Evolutionary conservation across 2,888 invertebrate genomes (phyloP), one percentile per base, ranked within the genome.

Genomic region (Melitaea athalia): DNA sequence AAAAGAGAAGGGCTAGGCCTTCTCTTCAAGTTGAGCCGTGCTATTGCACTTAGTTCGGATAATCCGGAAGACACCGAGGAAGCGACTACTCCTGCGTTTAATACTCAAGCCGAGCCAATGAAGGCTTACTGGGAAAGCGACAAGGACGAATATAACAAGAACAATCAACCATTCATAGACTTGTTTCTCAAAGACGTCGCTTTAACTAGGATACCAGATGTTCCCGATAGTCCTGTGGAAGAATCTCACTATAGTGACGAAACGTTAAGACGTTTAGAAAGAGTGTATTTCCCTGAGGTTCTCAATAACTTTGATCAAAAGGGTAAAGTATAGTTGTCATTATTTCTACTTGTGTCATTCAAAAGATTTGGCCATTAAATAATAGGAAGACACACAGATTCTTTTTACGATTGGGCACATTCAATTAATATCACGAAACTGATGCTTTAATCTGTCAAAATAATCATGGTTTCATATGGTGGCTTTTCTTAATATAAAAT

Each of bases 41-140:
- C 80, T 70, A 69, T 85, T 69, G 76, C 82, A 63, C 81, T 83
- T 72, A 83, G 79, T 74, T 83, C 85, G 69, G 84, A 85, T 15
- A 68, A 81, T 15, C 81, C 85, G 63, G 86, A 87, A 68, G 78
- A 77, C 49, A 75, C 84, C 5, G 84, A 85, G 70, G 79, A 81
- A 72, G 68, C 71, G 63, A 67, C 71, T 69, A 70, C 78, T 64
- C 70, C 79, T 42, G 73, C 77, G 49, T 74, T 71, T 64, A 76
- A 81, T 64, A 74, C 78, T 69, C 78, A 83, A 79, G 78, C 78
- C 72, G 86, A 87, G 77, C 89, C 89, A 88, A 89, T 88, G 89
- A 85, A 81, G 83, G 88, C 84, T 67, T 93, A 92, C 79, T 93
- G 93, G 93, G 90, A 92, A 77, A 84, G 82, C 75, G 91, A 93